phyloP scores from a whole-genome alignment of 2,797 vertebrate species.

The Acanthornis magna region DNA sequence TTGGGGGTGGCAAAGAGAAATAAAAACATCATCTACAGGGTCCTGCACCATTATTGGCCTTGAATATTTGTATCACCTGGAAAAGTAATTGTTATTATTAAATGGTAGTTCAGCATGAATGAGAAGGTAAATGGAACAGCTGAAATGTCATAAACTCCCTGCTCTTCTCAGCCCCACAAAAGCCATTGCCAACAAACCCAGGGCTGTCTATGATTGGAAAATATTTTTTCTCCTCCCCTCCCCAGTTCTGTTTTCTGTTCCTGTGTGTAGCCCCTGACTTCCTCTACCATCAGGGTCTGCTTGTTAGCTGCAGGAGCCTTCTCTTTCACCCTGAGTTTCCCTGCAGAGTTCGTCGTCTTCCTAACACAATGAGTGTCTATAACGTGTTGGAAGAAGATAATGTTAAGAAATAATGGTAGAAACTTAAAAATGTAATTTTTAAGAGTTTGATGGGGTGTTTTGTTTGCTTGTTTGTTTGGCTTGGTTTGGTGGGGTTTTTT shows the following conservation, averaged over 20 bases:
- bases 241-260: neutral
- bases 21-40: neutral
- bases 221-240: neutral
- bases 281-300: neutral
- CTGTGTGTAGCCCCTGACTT: neutral
- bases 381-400: neutral
- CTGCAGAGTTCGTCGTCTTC: neutral
- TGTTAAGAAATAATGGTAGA: neutral
- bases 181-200: neutral
- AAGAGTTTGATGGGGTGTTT: neutral
- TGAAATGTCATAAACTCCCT: neutral
- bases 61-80: neutral
- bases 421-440: neutral
- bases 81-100: neutral
- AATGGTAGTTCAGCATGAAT: neutral
- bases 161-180: neutral
- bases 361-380: neutral
- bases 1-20: neutral
- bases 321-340: neutral
- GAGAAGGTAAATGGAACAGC: neutral
- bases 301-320: neutral
- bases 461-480: no score
- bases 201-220: neutral
- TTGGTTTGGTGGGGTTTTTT: no score
- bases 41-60: neutral